Evolutionary conservation across 1,140 invertebrate genomes (phyloP), one percentile per base, ranked within the genome.

Genomic region (Caenorhabditis tropicalis): DNA sequence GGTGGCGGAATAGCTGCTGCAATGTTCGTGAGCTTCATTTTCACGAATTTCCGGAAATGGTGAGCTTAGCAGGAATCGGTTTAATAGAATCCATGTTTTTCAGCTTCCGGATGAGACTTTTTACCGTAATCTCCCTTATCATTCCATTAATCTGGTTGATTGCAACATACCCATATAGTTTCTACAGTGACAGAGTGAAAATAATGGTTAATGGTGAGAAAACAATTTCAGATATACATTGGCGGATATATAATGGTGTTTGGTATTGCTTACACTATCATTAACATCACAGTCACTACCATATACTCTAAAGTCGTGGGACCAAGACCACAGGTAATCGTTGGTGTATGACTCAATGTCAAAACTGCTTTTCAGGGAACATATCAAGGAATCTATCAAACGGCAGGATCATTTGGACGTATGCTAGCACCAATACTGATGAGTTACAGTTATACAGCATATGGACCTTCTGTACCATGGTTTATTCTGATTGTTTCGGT

Each of bases 221-320:
- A 12, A 16, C 48, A 15, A 87, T 48, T 89, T 51, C 79, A 74
- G 65, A 21, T 74, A 7, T 74, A 74, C 19, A 90, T 83, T 21
- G 29, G 21, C 51, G 39, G 58, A 51, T 89, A 90, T 49, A 80
- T 87, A 12, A 1, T 89, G 12, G 49, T 84, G n/a, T 85, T 90
- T 6, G 88, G 88, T 15, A 29, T 90, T 27, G 58, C 83, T 2
- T 90, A 86, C 46, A 85, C 89, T 9, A 39, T 88, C 16, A 53
- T 89, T 21, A 89, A 90, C 58, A 88, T 89, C 24, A 74, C 87
- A n/a, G 81, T 87, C 16, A 87, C 60, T 16, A 89, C 87, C 9
- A 43, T 89, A 9, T 89, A 85, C 49, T 87, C 87, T 1, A 86
- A 89, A 65, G 90, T 89, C 5, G 58, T 89, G 21, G 88, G 88